A percentile compares a stretch with the other conserved stretches of the same genome.
Evolutionary conservation across 2,888 invertebrate genomes (phyloP).

Genomic region (Blera fallax): DNA sequence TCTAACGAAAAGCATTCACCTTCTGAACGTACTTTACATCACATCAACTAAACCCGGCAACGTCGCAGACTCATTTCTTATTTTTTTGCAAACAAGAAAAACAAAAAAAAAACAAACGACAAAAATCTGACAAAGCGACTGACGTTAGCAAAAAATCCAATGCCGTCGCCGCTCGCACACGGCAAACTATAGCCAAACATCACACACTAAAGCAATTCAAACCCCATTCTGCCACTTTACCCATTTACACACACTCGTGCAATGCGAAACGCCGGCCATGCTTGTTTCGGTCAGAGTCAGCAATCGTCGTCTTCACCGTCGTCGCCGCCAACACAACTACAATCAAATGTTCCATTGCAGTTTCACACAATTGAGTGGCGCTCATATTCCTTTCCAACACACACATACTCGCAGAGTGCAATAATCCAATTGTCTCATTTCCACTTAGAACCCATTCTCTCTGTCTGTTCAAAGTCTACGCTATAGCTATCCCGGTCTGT

Average conservation of each 20-base stretch:
- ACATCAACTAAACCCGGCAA: slow-evolving; percentile 36
- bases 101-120: slow-evolving; percentile 43
- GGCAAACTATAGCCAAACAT: slow-evolving; percentile 9
- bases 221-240: slow-evolving; percentile 52
- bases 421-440: slow-evolving; percentile 53
- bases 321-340: slow-evolving; percentile 41
- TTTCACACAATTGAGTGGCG: slow-evolving; percentile 41
- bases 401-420: not conserved
- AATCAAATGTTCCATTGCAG: slow-evolving; percentile 19
- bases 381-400: slow-evolving; percentile 42
- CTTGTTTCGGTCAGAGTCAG: slow-evolving; percentile 62
- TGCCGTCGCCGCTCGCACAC: slow-evolving; percentile 66
- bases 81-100: slow-evolving; percentile 55
- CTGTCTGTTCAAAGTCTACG: not conserved
- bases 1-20: not conserved
- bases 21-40: slow-evolving; percentile 29
- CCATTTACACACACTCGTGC: slow-evolving; percentile 48
- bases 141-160: slow-evolving; percentile 55
- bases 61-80: slow-evolving; percentile 27
- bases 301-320: slow-evolving; percentile 23
- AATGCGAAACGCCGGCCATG: slow-evolving; percentile 70
- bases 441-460: slow-evolving; percentile 44
- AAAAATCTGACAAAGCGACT: slow-evolving; percentile 67
- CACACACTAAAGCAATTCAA: slow-evolving; percentile 19
- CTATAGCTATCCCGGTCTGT: not conserved